Percentiles rank a stretch among this genome's conserved stretches.
Evolutionary conservation across 1,140 invertebrate genomes (phyloP).

Genomic region (Venustaconcha ellipsiformis): DNA sequence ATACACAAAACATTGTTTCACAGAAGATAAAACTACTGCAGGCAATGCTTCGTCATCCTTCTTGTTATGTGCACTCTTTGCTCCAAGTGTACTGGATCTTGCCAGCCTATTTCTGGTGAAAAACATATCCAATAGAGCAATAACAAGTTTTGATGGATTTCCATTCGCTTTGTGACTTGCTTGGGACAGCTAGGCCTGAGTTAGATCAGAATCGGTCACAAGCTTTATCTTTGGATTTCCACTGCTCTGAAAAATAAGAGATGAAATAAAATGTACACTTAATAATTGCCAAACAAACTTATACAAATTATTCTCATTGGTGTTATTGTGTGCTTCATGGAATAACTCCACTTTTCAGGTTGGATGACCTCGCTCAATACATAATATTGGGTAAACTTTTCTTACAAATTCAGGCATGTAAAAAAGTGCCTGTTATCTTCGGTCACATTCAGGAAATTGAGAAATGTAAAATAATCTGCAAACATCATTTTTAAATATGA

Average conservation of each 20-base stretch:
- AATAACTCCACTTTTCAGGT: no score
- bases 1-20: background rate
- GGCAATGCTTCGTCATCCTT: background rate
- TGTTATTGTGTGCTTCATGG: no score
- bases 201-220: background rate
- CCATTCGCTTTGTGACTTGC: slow-evolving; percentile 1
- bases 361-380: no score
- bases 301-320: no score
- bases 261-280: no score
- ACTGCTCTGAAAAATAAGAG: background rate
- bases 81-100: background rate
- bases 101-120: background rate
- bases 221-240: background rate
- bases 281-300: no score
- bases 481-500: no score
- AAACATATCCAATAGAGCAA: background rate
- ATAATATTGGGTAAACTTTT: no score
- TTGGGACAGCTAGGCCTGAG: background rate
- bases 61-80: background rate
- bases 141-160: background rate
- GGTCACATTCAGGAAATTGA: no score
- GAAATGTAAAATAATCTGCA: no score
- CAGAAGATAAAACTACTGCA: background rate
- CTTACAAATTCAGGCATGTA: no score
- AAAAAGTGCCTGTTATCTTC: no score